These are phyloP conservation scores for Heliconius hewitsoni DNA, from an alignment of 1,140 invertebrate genomes.

Conservation along the genomic window DNA sequence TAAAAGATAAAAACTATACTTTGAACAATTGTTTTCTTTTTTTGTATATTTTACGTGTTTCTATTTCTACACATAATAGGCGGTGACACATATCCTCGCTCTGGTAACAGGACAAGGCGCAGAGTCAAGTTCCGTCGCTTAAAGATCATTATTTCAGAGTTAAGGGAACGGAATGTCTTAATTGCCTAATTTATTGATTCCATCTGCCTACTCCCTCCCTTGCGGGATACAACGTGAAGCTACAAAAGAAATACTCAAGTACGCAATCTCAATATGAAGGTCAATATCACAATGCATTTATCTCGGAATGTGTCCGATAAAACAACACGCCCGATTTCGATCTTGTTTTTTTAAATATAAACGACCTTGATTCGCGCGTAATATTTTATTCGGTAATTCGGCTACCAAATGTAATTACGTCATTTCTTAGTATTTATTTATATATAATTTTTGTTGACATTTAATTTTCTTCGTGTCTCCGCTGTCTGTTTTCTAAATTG, in stretches of 20 bases:
- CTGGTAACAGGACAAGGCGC: too few species aligned
- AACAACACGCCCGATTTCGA: constrained; percentile 22
- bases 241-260: not conserved
- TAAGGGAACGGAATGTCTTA: too few species aligned
- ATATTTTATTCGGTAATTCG: constrained; percentile 33
- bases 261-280: not conserved
- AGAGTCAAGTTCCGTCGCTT: too few species aligned
- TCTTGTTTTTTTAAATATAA: constrained; percentile 20
- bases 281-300: constrained; percentile 22
- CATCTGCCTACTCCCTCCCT: too few species aligned
- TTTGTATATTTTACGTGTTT: too few species aligned
- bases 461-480: not conserved
- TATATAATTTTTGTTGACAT: constrained; percentile 21
- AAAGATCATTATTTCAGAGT: too few species aligned
- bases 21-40: too few species aligned
- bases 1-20: too few species aligned
- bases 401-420: constrained; percentile 24
- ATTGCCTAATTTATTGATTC: too few species aligned
- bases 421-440: constrained; percentile 16
- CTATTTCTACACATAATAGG: too few species aligned
- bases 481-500: not conserved
- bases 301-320: constrained; percentile 22
- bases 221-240: too few species aligned
- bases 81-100: too few species aligned
- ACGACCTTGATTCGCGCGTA: constrained; percentile 37